Percentiles rank a stretch among this genome's conserved stretches.
These are phyloP conservation scores for Luidia sarsii DNA, from an alignment of 53 echinoderm and acorn worm species.

Conservation along the genomic window DNA sequence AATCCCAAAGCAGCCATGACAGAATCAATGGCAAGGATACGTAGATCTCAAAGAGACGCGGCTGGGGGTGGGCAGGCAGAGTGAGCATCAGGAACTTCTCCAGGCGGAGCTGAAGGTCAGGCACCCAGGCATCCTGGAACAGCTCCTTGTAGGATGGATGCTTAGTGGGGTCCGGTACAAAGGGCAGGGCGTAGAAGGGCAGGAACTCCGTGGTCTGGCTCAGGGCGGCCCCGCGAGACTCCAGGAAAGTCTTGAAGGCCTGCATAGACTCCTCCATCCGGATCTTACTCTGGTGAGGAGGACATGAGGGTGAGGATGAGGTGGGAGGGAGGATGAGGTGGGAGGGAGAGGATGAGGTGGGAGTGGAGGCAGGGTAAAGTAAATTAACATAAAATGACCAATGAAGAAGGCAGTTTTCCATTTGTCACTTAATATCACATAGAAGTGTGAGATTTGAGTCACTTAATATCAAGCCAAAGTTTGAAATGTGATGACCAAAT, in stretches of 20 bases:
- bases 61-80: constrained; percentile 86
- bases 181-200: constrained; percentile 97
- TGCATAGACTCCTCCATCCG: constrained; percentile 88
- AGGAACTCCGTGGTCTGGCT: constrained; percentile 99
- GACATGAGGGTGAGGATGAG: not conserved
- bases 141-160: constrained; percentile 98
- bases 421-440: too few relatives aligned
- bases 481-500: too few relatives aligned
- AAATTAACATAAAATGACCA: too few relatives aligned
- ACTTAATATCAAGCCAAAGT: too few relatives aligned
- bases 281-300: constrained; percentile 66
- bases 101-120: constrained; percentile 84
- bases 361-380: too few relatives aligned
- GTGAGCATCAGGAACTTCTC: constrained; percentile 95
- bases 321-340: not conserved
- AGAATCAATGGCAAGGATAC: constrained; percentile 78
- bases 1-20: too few relatives aligned
- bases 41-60: constrained; percentile 88
- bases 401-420: too few relatives aligned
- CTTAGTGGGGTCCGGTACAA: constrained; percentile 96
- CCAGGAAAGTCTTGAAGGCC: constrained; percentile 87
- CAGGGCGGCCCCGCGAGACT: constrained; percentile 84
- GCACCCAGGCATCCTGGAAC: constrained; percentile 93
- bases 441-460: too few relatives aligned
- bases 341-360: too few relatives aligned